Conservation (phyloP, 2,888 invertebrate genomes). For the Bombylius discolor region DNA sequence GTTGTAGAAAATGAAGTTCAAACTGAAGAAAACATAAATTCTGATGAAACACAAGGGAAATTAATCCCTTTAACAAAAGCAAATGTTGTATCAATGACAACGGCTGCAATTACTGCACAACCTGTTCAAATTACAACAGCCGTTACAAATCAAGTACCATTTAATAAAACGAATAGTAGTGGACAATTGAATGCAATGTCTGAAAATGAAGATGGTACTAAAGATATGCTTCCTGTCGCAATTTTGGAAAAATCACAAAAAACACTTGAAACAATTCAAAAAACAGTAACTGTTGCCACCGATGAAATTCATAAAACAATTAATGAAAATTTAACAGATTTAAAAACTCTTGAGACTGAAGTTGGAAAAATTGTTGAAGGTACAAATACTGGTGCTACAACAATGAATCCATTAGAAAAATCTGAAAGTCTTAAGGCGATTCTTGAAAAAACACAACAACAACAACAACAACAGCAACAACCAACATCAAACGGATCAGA, state of each 20-base stretch:
- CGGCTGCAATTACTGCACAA: constrained; percentile 44
- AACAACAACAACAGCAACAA: constrained; percentile 12
- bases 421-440: constrained; percentile 23
- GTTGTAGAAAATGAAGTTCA: neutral
- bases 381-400: neutral
- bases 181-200: constrained; percentile 11
- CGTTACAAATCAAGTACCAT: constrained; percentile 42
- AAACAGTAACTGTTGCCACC: constrained; percentile 29
- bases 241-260: constrained; percentile 30
- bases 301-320: constrained; percentile 34
- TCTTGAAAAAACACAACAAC: constrained; percentile 18
- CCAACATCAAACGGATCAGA: neutral
- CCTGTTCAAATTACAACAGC: constrained; percentile 43
- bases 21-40: constrained; percentile 8
- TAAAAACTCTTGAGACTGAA: constrained; percentile 29
- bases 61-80: constrained; percentile 20
- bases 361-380: constrained; percentile 21
- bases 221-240: constrained; percentile 19
- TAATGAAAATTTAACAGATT: constrained; percentile 29
- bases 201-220: constrained; percentile 5
- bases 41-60: constrained; percentile 13
- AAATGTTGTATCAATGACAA: constrained; percentile 43
- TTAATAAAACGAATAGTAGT: constrained; percentile 17
- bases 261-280: constrained; percentile 28
- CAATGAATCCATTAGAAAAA: constrained; percentile 21